phyloP scores from a whole-genome alignment of 2,888 invertebrate species.

The Nipponacmea schrenckii region DNA sequence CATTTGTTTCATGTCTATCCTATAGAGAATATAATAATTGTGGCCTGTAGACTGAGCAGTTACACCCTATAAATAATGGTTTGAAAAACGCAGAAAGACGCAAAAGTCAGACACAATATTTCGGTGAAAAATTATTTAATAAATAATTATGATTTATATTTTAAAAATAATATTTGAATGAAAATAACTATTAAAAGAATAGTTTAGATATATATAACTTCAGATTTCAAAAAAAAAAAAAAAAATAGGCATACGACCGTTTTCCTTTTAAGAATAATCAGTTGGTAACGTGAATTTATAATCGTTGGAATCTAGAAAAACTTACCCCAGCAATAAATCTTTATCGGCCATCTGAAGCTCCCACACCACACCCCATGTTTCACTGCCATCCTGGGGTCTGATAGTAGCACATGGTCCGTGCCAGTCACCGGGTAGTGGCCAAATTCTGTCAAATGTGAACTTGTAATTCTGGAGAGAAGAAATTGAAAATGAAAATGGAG shows the following conservation, averaged over 20 bases:
- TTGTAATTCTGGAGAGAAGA: conserved; percentile 61
- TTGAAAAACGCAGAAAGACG: too few relatives aligned
- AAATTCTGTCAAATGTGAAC: conserved; percentile 61
- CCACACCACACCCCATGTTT: conserved; percentile 85
- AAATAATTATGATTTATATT: too few relatives aligned
- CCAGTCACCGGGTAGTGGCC: conserved; percentile 73
- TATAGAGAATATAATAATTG: too few relatives aligned
- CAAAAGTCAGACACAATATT: too few relatives aligned
- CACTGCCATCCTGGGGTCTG: conserved; percentile 72
- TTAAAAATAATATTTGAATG: too few relatives aligned
- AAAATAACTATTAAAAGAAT: too few relatives aligned
- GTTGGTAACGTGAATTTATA: neutral
- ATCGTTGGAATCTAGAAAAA: conserved; percentile 1
- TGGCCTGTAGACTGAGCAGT: too few relatives aligned
- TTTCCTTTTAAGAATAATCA: neutral
- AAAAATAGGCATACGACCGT: neutral
- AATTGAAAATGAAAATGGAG: neutral
- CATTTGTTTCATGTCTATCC: too few relatives aligned
- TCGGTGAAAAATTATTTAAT: too few relatives aligned
- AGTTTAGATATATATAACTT: too few relatives aligned
- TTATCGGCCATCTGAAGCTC: conserved; percentile 75
- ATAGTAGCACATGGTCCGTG: conserved; percentile 87
- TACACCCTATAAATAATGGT: too few relatives aligned
- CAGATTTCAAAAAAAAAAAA: conserved; percentile 5
- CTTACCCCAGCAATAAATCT: conserved; percentile 77